Base-by-base conservation (phyloP, 2,888 invertebrate genomes). In the Acleris emargana region DNA sequence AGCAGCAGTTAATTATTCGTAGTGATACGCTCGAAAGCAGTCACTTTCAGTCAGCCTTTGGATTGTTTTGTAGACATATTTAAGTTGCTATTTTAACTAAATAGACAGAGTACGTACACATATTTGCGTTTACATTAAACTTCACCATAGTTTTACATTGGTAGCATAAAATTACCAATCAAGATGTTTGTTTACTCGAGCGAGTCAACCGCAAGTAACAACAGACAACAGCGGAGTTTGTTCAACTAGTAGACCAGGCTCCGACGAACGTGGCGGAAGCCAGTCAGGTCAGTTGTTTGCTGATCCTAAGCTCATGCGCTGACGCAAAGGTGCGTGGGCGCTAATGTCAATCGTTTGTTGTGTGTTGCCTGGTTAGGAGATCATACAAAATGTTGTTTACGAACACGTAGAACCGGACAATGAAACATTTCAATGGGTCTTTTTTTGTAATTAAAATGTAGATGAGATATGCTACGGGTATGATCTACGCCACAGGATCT, bases 281-380 rank as follows among this genome's bases (percentile, higher is more conserved):
- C 74, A 73, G 38, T 38, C 38, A 38, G 0, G 6, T 25, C 25
- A 25, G 84, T 80, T 88, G 87, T 91, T 90, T 89, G 80, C 82
- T 81, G 80, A 81, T 80, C 79, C 79, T 79, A 81, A 80, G 72
- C 90, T 88, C 86, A 89, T 59, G 55, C 55, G 28, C 58, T 17
- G 45, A 38, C 38, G 50, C 62, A 60, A 42, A 87, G 83, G 84
- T 58, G 70, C 68, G 88, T 87, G 78, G 83, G 87, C 78, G 85
- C 76, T 64, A 58, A 67, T 62, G 68, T 69, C 68, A 72, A 55
- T 50, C 62, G 42, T 47, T 42, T 38, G 47, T 9, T 49, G 45
- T 43, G 49, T 32, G 17, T 45, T 45, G 42, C 22, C 49, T 49
- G 47, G 54, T 49, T 55, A 47, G 49, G 62, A 38, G 22, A 32